Conservation (phyloP, 2,797 vertebrate genomes). For the Perodicticus potto region DNA sequence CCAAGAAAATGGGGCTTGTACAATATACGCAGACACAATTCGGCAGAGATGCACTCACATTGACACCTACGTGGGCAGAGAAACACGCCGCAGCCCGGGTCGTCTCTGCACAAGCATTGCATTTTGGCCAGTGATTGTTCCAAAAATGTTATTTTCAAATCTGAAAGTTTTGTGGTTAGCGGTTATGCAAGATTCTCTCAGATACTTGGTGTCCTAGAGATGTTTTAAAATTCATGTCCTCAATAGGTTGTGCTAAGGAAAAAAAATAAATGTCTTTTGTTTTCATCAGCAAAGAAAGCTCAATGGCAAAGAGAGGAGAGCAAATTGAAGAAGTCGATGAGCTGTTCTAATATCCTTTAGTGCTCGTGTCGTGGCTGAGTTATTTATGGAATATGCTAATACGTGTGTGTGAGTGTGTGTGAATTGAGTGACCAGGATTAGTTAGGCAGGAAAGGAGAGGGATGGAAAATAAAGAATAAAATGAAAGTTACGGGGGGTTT, state of each 20-base stretch:
- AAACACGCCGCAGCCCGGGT: neutral
- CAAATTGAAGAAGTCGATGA: conserved; percentile 29
- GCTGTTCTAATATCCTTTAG: conserved; percentile 44
- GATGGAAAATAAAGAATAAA: neutral
- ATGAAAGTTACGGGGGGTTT: neutral
- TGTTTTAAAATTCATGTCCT: conserved; percentile 57
- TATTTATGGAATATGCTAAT: neutral
- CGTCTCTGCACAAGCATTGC: fast-evolving
- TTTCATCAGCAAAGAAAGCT: conserved; percentile 65
- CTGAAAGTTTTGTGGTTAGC: neutral
- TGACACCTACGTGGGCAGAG: neutral
- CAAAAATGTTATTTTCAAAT: neutral
- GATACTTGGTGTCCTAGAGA: neutral
- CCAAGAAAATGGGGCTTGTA: neutral
- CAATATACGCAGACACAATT: neutral
- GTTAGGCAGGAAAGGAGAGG: neutral
- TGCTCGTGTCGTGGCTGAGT: neutral
- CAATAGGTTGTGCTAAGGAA: neutral
- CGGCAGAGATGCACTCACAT: neutral
- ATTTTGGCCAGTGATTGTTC: neutral
- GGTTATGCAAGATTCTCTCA: neutral
- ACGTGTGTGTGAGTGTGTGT: neutral
- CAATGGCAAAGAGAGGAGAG: neutral
- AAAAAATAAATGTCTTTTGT: conserved; percentile 63
- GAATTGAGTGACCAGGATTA: neutral